Evolutionary conservation across 2,888 invertebrate genomes (phyloP), one percentile per base, ranked within the genome.

Genomic region (Nephrotoma guestfalica): DNA sequence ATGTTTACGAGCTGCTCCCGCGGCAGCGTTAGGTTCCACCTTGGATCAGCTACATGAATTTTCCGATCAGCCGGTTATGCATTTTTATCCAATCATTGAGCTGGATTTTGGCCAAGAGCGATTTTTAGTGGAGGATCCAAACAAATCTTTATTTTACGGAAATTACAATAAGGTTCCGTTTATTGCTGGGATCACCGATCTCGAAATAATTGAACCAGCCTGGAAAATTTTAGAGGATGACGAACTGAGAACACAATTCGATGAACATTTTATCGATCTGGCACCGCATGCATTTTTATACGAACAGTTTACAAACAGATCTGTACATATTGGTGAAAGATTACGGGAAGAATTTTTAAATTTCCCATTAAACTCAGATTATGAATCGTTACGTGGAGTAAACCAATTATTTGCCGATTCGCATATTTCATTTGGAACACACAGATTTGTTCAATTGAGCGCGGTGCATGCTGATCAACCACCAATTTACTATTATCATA

Each of bases 101-200:
- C 92, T 92, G 0, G 93, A 94, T 89, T 92, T 93, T 87, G 94
- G 94, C 0, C 94, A 94, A 88, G 94, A 94, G 89, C 91, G 94
- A 87, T 95, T 94, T 85, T 41, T 85, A 42, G n/a, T 41, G 5
- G 0, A 88, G 89, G 0, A 90, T 94, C 87, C 94, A 94, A 89
- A 89, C 93, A 40, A 89, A 93, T 43, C 89, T n/a, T 41, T 42
- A 51, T 11, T 30, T 4, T 51, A 30, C 40, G 86, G 40, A 6
- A 18, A 40, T 92, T 93, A 94, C 87, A 91, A 93, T 88, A 92
- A 93, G 86, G 94, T 95, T 40, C 95, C 96, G 0, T 90, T 94
- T 87, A 93, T 96, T 86, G 92, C 94, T 88, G 94, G 95, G 87
- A 92, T 94, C 88, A 95, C 94, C 0, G 92, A 93, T 86, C 93